These are phyloP conservation scores for Tokudaia muenninki DNA, from an alignment of 2,797 vertebrate species.

Conservation along the genomic window DNA sequence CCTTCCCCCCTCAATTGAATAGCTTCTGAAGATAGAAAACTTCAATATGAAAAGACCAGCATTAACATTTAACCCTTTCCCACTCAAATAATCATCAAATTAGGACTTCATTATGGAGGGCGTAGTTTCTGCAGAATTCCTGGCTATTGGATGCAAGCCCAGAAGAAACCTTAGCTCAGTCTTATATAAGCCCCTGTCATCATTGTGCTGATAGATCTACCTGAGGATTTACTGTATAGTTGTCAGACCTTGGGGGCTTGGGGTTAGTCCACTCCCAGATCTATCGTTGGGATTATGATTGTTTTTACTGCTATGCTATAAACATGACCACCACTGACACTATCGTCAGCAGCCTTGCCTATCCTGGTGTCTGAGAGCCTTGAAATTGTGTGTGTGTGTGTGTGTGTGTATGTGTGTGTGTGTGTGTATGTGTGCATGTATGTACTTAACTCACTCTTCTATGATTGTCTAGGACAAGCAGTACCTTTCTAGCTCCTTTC, in stretches of 20 bases:
- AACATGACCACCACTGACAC: constrained; percentile 68
- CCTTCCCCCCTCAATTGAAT: constrained; percentile 80
- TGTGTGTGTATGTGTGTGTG: not conserved
- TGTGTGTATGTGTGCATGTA: not conserved
- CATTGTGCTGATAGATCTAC: constrained; percentile 74
- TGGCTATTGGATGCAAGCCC: constrained; percentile 73
- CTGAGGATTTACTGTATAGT: constrained; percentile 73
- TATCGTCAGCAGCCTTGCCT: constrained; percentile 34
- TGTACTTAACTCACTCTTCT: not conserved
- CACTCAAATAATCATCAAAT: constrained; percentile 85
- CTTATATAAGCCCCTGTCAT: constrained; percentile 70
- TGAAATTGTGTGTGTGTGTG: constrained; percentile 15
- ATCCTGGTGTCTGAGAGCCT: not conserved
- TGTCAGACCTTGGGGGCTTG: constrained; percentile 72
- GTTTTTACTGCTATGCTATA: constrained; percentile 78
- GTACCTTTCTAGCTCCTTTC: not conserved
- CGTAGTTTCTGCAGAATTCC: constrained; percentile 57
- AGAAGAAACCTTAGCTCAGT: constrained; percentile 77
- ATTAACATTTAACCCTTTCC: constrained; percentile 82
- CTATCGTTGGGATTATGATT: constrained; percentile 75
- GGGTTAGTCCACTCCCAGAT: constrained; percentile 69
- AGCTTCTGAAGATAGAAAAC: constrained; percentile 90
- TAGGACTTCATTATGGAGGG: constrained; percentile 84
- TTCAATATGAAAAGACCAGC: constrained; percentile 78
- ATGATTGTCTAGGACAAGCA: not conserved